Percentiles rank a stretch among this genome's conserved stretches.
These are phyloP conservation scores for Asarcornis scutulata DNA, from an alignment of 2,113 vertebrate species.

Conservation along the genomic window DNA sequence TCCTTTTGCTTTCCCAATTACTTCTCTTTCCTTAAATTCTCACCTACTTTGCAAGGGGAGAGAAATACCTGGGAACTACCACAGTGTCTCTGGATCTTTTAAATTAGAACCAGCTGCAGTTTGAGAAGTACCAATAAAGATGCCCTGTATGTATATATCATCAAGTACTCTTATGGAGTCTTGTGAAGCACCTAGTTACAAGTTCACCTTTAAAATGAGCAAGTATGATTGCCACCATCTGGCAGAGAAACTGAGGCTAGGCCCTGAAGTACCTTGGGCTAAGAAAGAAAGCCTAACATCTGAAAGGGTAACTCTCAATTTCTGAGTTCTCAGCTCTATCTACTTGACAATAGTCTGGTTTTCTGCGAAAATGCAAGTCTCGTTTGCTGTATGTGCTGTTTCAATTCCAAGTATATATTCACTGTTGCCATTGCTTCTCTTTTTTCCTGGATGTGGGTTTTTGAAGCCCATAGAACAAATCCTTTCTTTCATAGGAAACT, in stretches of 20 bases:
- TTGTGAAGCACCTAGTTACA: neutral
- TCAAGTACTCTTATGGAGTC: neutral
- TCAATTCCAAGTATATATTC: neutral
- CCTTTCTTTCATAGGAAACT: neutral
- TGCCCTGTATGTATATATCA: neutral
- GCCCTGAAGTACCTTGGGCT: neutral
- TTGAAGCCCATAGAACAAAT: constrained; percentile 3
- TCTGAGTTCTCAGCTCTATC: neutral
- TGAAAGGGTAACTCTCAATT: neutral
- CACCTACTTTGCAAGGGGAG: neutral
- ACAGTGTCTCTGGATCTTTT: neutral
- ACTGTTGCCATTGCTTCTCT: neutral
- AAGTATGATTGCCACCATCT: neutral
- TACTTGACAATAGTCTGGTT: neutral
- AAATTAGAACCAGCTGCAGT: neutral
- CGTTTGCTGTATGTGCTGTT: neutral
- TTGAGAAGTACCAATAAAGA: neutral
- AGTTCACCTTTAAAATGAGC: neutral
- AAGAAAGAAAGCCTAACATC: neutral
- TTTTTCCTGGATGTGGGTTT: neutral
- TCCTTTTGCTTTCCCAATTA: neutral
- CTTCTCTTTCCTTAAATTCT: neutral
- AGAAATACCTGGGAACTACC: neutral
- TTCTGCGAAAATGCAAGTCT: neutral
- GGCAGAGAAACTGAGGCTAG: neutral